Evolutionary conservation across 2,888 invertebrate genomes (phyloP), one percentile per base, ranked within the genome.

Genomic region (Epirrita christyi): DNA sequence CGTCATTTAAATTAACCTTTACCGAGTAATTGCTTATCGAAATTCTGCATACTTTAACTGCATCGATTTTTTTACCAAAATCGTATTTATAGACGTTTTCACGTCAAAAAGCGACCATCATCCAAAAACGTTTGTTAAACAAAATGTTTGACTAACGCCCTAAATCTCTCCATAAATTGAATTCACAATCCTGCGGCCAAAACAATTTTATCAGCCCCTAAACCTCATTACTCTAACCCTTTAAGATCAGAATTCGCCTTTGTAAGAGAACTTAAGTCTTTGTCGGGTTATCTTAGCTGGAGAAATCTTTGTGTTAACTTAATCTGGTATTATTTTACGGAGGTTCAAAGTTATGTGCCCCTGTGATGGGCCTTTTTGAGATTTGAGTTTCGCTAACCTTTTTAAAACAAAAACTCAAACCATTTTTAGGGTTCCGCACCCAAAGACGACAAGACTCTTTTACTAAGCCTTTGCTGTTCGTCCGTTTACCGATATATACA

Each of bases 141-240:
- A 36, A 48, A 48, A 48, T 13, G 48, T 48, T 27, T 29, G 55
- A 55, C 58, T 55, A 48, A 55, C 54, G 55, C 36, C 49, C 38
- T 43, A 37, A 51, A 38, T 45, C 44, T 38, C 38, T 2, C 44
- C 13, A 57, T 52, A 48, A 57, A 52, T 57, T 57, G 52, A 48
- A 57, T 52, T 45, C 32, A 6, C 34, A 37, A 29, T 51, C 50
- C 21, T 37, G 37, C 37, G 43, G 38, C 43, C 43, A 43, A 43
- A 51, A 40, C 38, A 48, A 37, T 57, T 48, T 49, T 58, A 57
- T 52, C 52, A 48, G 14, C 14, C 48, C 43, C 44, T 28, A 34
- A 58, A 58, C 47, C 57, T 36, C 53, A 58, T 58, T 48, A 54
- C 52, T 47, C 34, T 37, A 48, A 44, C 47, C 57, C 48, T 48